These are phyloP conservation scores for Carcina quercana DNA, from an alignment of 2,888 invertebrate species.

Conservation along the genomic window DNA sequence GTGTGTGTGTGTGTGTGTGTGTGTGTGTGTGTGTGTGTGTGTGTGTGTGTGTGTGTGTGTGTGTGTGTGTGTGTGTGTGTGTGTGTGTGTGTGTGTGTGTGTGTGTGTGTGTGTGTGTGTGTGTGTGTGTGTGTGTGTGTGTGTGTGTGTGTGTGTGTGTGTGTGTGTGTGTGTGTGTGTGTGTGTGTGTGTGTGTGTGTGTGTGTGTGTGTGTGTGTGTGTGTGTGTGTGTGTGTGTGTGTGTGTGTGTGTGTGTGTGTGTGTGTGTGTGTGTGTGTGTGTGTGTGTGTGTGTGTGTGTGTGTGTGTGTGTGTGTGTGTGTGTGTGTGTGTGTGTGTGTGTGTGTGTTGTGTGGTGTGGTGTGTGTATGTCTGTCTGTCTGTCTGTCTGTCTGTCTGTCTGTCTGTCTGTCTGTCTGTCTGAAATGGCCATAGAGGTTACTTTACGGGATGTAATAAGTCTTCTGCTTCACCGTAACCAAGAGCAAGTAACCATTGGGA, in stretches of 20 bases:
- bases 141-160: slow-evolving; percentile 1
- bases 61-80: background rate
- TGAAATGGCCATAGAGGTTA: no score
- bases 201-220: background rate
- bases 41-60: background rate
- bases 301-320: background rate
- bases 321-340: background rate
- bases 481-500: no score
- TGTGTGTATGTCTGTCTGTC: no score
- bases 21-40: background rate
- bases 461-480: no score
- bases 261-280: background rate
- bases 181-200: background rate
- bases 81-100: background rate
- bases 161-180: background rate
- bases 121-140: slow-evolving; percentile 12
- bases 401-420: no score
- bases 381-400: no score
- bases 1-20: background rate
- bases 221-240: background rate
- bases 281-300: background rate
- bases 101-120: background rate
- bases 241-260: background rate
- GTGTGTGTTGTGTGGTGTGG: no score
- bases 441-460: no score